Conservation (phyloP, 35 echinoderm and acorn worm genomes). For the Acanthaster planci region DNA sequence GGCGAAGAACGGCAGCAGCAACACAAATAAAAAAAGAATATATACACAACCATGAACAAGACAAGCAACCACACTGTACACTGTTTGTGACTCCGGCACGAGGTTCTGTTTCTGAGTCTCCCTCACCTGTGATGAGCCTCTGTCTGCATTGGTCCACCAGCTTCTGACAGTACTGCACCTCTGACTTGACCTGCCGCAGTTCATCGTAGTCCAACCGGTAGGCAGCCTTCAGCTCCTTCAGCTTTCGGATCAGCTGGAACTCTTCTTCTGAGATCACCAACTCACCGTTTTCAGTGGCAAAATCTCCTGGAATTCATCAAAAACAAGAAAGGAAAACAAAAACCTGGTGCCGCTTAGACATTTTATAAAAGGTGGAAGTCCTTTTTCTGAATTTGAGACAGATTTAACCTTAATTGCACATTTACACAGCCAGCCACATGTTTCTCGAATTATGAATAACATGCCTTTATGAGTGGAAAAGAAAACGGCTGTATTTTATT, state of each 20-base stretch:
- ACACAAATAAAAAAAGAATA: too few relatives aligned
- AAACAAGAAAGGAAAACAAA: background rate
- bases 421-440: background rate
- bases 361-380: too few relatives aligned
- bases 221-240: conserved; percentile 91
- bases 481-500: too few relatives aligned
- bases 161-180: conserved; percentile 97
- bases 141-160: conserved; percentile 91
- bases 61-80: too few relatives aligned
- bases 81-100: too few relatives aligned
- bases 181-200: conserved; percentile 87
- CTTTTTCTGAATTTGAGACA: too few relatives aligned
- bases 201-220: conserved; percentile 89
- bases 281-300: conserved; percentile 81
- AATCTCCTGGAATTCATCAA: conserved; percentile 67
- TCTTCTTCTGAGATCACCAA: conserved; percentile 90
- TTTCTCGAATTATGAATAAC: background rate
- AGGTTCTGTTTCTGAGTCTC: too few relatives aligned
- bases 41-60: too few relatives aligned
- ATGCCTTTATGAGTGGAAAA: background rate
- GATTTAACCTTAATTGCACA: too few relatives aligned
- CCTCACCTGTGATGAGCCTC: conserved; percentile 79
- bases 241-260: conserved; percentile 86
- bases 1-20: too few relatives aligned
- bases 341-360: too few relatives aligned